Evolutionary conservation across 1,140 invertebrate species (phyloP), one percentile per base, ranked within the genome.

Genomic region (Zaprionus vittiger): DNA sequence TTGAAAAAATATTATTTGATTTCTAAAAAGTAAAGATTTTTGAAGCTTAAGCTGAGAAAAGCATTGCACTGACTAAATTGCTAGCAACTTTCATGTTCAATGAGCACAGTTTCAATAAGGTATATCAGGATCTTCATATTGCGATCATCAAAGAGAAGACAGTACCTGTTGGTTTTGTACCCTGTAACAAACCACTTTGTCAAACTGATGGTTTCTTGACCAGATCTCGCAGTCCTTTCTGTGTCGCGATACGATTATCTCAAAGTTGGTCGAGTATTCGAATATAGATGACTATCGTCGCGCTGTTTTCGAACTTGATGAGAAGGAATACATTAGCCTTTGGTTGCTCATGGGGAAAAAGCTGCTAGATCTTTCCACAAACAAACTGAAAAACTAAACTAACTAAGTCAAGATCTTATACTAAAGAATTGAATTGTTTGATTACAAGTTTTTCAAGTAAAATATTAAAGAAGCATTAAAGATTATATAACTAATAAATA

Each of bases 311-410:
- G 99, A 99, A 93, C 92, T 99, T 75, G 99, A 99, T 91, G 98
- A 99, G 92, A 99, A 99, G 93, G 97, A 99, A 93, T 99, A 98
- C 92, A 93, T 99, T 38, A 98, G 97, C 75, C 93, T 99, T 54
- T 97, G 98, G 95, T 94, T 99, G 59, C 97, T 99, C 5, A 96
- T 99, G 93, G 20, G 20, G 20, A 20, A 1, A 20, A 20, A 20
- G 12, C 94, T 99, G 6, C 98, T 99, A 92, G 98, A 99, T 93
- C 96, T 99, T 86, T 97, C 99, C 59, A 97, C 97, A 74, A 99
- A 99, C 93, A 99, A 99, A 93, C 93, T 99, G 89, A 98, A 99
- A 99, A 99, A 94, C 98, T 99, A 59, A 99, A 99, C 96, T 6
- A 98, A 98, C 92, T 9, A 31, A 9, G 95, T 96, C 22, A 97